phyloP scores from a whole-genome alignment of 2,888 invertebrate genomes.

The Ichneumoninae sp. region DNA sequence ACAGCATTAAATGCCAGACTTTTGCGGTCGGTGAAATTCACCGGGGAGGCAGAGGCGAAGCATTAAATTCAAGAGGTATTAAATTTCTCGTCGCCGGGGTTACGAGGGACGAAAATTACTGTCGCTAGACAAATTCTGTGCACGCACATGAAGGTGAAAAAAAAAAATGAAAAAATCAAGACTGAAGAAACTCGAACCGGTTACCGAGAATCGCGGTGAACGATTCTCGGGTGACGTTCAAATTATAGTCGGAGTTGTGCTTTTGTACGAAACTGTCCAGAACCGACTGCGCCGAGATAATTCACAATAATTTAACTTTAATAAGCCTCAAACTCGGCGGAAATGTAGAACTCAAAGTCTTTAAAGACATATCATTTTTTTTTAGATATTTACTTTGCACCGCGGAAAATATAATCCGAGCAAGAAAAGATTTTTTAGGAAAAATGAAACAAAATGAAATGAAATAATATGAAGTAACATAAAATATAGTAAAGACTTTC shows the following conservation, averaged over 20 bases:
- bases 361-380: too few relatives aligned
- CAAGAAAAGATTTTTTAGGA: too few relatives aligned
- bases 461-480: too few relatives aligned
- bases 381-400: too few relatives aligned
- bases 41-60: neutral
- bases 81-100: neutral
- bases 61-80: neutral
- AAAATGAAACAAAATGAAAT: too few relatives aligned
- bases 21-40: neutral
- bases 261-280: neutral
- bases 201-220: neutral
- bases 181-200: neutral
- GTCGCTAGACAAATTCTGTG: neutral
- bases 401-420: too few relatives aligned
- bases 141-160: neutral
- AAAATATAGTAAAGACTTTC: too few relatives aligned
- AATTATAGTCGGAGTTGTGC: neutral
- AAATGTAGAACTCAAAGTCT: neutral
- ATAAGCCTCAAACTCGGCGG: neutral
- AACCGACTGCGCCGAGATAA: neutral
- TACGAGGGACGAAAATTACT: neutral
- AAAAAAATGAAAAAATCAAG: neutral
- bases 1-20: neutral
- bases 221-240: neutral
- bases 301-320: slow-evolving; percentile 1